phyloP scores from a whole-genome alignment of 2,888 invertebrate species.

The Volucella inflata region DNA sequence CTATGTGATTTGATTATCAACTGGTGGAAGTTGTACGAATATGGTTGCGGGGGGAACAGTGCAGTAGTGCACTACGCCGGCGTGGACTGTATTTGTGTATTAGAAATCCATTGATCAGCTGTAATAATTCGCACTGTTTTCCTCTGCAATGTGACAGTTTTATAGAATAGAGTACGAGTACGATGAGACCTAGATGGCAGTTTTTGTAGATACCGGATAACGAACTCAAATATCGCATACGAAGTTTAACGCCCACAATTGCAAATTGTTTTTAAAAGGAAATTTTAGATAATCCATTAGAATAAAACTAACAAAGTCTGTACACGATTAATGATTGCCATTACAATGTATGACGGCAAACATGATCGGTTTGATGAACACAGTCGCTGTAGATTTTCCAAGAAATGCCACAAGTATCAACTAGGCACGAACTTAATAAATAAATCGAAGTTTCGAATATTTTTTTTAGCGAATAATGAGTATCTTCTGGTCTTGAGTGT shows the following conservation, averaged over 20 bases:
- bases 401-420: constrained; percentile 5
- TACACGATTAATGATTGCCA: background rate
- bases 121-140: background rate
- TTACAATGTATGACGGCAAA: background rate
- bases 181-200: background rate
- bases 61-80: constrained; percentile 24
- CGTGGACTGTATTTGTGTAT: constrained; percentile 20
- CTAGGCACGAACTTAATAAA: too few species aligned
- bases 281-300: constrained; percentile 10
- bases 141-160: constrained; percentile 17
- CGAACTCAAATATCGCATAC: background rate
- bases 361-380: background rate
- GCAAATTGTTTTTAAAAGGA: background rate
- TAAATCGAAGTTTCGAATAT: too few species aligned
- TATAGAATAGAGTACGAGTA: constrained; percentile 12
- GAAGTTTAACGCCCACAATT: constrained; percentile 10
- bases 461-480: too few species aligned
- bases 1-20: constrained; percentile 58
- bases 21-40: background rate
- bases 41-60: background rate
- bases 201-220: background rate
- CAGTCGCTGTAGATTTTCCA: constrained; percentile 25
- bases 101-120: constrained; percentile 42
- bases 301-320: constrained; percentile 6
- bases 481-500: too few species aligned